Evolutionary conservation across 2,888 invertebrate species (phyloP).

Genomic region (Trichogramma dendrolimi): DNA sequence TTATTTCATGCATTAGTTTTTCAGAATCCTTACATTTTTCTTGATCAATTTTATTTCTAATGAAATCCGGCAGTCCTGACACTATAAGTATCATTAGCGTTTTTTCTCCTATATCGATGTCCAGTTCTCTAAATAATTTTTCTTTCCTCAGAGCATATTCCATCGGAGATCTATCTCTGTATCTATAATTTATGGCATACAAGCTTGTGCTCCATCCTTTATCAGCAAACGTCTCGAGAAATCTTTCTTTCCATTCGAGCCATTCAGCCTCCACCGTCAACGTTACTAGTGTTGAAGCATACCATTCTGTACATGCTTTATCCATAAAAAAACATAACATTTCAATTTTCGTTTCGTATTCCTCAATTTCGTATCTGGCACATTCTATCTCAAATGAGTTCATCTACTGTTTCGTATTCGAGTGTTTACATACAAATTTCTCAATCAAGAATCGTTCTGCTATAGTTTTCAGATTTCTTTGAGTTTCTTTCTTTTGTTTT

Average conservation of each 20-base stretch:
- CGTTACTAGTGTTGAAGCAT: constrained; percentile 29
- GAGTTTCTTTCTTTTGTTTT: no score
- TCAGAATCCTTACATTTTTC: constrained; percentile 18
- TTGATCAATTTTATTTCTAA: not conserved
- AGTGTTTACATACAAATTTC: constrained; percentile 28
- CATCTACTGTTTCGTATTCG: constrained; percentile 33
- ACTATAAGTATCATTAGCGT: constrained; percentile 22
- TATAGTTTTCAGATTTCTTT: no score
- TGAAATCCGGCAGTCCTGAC: no score
- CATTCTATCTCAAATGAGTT: constrained; percentile 34
- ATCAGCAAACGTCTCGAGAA: constrained; percentile 33
- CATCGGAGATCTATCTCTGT: constrained; percentile 34
- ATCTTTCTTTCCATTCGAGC: constrained; percentile 36
- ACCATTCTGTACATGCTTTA: constrained; percentile 32
- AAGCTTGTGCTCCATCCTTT: constrained; percentile 35
- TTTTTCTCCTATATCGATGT: constrained; percentile 26
- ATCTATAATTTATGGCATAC: constrained; percentile 34
- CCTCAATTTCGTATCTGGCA: constrained; percentile 28
- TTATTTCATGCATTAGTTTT: constrained; percentile 18
- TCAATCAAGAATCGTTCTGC: constrained; percentile 26
- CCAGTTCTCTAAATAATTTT: constrained; percentile 25
- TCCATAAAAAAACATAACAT: constrained; percentile 8
- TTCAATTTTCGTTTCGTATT: constrained; percentile 30
- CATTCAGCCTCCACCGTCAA: constrained; percentile 31
- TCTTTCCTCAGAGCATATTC: constrained; percentile 29